Percentiles rank a stretch among this genome's conserved stretches.
Evolutionary conservation across 2,113 vertebrate genomes (phyloP).

Genomic region (Poeciliopsis occidentalis): DNA sequence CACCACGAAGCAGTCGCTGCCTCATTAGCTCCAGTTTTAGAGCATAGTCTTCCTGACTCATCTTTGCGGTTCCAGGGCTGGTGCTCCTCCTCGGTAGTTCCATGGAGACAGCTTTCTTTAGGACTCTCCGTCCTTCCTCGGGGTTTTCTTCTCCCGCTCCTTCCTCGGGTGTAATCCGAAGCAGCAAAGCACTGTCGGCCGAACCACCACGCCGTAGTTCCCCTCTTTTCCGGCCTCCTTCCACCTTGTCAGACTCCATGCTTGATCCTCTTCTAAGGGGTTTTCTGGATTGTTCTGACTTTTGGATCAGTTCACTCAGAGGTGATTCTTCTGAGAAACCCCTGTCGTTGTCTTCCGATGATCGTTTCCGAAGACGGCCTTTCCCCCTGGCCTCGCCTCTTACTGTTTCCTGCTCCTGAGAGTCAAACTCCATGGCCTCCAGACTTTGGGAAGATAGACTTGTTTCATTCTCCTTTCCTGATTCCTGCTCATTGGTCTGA

Average conservation of each 20-base stretch:
- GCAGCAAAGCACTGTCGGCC: conserved; percentile 88
- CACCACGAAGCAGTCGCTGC: conserved; percentile 88
- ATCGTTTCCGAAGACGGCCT: conserved; percentile 65
- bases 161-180: conserved; percentile 76
- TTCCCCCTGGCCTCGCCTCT: conserved; percentile 60
- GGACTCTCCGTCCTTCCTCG: conserved; percentile 73
- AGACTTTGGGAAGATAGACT: conserved; percentile 35
- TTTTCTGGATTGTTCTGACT: conserved; percentile 77
- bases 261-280: conserved; percentile 84
- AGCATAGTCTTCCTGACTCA: conserved; percentile 89
- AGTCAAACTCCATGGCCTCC: conserved; percentile 78
- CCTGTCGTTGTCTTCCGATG: conserved; percentile 67
- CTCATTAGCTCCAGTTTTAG: conserved; percentile 93
- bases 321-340: conserved; percentile 83
- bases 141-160: conserved; percentile 59
- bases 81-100: conserved; percentile 85
- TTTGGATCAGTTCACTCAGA: conserved; percentile 57
- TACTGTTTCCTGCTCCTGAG: conserved; percentile 53
- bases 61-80: conserved; percentile 85
- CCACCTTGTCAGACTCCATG: conserved; percentile 81
- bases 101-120: conserved; percentile 90
- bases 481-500: conserved; percentile 84
- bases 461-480: conserved; percentile 67
- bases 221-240: conserved; percentile 76
- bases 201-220: conserved; percentile 91